Conservation (phyloP, 30 jellyfish, hydroid and myxozoan genomes). For the Aurelia aurita complex sp. Pacific region DNA sequence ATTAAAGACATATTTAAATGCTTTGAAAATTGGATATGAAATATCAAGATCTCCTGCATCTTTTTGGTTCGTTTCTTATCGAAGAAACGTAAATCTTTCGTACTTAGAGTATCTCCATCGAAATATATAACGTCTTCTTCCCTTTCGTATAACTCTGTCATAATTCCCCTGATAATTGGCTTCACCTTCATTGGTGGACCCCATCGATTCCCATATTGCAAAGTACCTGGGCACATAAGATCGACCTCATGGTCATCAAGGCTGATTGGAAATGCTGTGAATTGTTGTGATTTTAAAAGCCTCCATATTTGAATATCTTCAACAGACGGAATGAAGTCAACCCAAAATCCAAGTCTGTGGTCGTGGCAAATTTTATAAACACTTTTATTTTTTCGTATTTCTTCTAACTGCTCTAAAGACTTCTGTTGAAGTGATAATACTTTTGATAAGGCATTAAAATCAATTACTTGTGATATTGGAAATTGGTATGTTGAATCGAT, state of each 20-base stretch:
- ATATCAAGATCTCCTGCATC: conserved; percentile 76
- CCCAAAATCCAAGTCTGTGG: conserved; percentile 91
- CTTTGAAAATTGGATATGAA: conserved; percentile 76
- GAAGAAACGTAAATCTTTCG: conserved; percentile 81
- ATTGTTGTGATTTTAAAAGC: conserved; percentile 70
- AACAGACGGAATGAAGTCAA: conserved; percentile 87
- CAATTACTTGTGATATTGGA: conserved; percentile 66
- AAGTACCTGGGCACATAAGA: conserved; percentile 83
- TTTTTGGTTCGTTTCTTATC: conserved; percentile 67
- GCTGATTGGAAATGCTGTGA: conserved; percentile 74
- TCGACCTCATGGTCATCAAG: conserved; percentile 51
- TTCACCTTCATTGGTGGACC: conserved; percentile 90
- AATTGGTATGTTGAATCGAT: background rate
- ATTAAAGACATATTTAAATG: conserved; percentile 37
- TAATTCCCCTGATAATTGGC: conserved; percentile 78
- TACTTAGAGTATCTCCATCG: conserved; percentile 88
- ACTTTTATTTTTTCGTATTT: background rate
- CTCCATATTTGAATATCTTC: conserved; percentile 91
- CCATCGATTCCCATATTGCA: conserved; percentile 85
- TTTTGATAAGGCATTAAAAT: conserved; percentile 59
- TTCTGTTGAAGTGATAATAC: conserved; percentile 45
- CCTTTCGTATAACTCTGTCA: conserved; percentile 75
- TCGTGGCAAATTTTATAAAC: conserved; percentile 83
- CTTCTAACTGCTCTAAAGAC: conserved; percentile 2
- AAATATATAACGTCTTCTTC: conserved; percentile 74